These are phyloP conservation scores for Hybognathus amarus DNA, from an alignment of 2,797 vertebrate species.

Conservation along the genomic window DNA sequence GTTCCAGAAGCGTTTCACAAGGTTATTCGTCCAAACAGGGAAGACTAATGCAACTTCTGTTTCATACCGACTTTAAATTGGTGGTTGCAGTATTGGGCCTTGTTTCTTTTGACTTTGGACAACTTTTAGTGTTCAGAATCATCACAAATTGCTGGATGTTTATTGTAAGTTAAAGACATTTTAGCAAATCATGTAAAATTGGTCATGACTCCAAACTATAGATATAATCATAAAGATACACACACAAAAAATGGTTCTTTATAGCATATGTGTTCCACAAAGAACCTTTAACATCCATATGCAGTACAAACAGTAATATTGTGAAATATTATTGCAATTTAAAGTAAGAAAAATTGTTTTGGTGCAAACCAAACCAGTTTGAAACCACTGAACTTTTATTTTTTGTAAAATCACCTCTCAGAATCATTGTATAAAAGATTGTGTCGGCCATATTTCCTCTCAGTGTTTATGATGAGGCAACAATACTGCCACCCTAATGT, in stretches of 20 bases:
- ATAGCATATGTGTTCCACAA: not conserved
- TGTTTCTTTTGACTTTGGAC: not conserved
- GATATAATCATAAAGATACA: not conserved
- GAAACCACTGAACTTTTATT: not conserved
- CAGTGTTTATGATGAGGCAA: conserved; percentile 24
- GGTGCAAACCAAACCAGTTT: not conserved
- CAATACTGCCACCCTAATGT: conserved; percentile 49
- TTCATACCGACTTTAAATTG: not conserved
- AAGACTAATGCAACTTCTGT: not conserved
- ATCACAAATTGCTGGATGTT: not conserved
- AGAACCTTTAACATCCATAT: not conserved
- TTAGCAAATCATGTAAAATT: not conserved
- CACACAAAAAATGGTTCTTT: not conserved
- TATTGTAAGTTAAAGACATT: not conserved
- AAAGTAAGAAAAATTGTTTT: not conserved
- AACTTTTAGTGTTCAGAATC: conserved; percentile 6
- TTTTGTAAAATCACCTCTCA: not conserved
- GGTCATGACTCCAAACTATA: not conserved
- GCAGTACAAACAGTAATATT: too few species aligned
- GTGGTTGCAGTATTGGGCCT: not conserved
- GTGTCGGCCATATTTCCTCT: not conserved
- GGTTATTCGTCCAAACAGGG: not conserved
- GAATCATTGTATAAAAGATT: not conserved
- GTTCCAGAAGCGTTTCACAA: not conserved
- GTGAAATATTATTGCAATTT: too few species aligned